These are phyloP conservation scores for Nephila pilipes DNA, from an alignment of 1,140 invertebrate species.

Conservation along the genomic window DNA sequence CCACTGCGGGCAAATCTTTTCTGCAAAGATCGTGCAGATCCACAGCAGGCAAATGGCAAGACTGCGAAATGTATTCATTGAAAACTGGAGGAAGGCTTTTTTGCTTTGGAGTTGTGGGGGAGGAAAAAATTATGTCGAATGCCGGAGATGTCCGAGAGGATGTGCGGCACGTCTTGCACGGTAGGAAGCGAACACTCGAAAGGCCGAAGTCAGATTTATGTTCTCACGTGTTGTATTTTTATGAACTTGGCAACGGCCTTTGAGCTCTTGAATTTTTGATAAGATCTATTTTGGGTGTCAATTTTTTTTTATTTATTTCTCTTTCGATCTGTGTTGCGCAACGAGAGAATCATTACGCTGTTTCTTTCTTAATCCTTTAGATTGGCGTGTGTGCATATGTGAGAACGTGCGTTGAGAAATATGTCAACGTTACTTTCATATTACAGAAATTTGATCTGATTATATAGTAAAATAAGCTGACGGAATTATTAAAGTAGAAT, in stretches of 20 bases:
- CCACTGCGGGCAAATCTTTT: neutral
- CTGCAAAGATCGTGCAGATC: neutral
- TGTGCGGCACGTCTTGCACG: conserved; percentile 41
- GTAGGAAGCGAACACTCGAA: conserved; percentile 17
- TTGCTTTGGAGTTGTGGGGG: neutral
- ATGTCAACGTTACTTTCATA: neutral
- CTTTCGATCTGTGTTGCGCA: neutral
- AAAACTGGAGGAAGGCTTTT: neutral
- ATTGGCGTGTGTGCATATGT: neutral
- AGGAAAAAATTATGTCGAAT: neutral
- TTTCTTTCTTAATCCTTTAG: neutral
- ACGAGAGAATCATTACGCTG: neutral
- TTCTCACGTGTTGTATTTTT: conserved; percentile 16
- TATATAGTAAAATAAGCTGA: neutral
- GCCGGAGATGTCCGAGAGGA: neutral
- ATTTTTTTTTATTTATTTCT: neutral
- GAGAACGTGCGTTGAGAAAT: neutral
- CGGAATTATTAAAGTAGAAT: no score
- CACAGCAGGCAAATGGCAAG: conserved; percentile 6
- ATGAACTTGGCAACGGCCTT: conserved; percentile 56
- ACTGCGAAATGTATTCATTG: conserved; percentile 34
- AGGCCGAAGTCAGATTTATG: neutral
- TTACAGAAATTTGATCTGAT: neutral
- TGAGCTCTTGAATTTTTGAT: conserved; percentile 33
- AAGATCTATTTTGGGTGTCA: conserved; percentile 34